Conservation (phyloP, 2,113 vertebrate species). For the Nesospiza acunhae region DNA sequence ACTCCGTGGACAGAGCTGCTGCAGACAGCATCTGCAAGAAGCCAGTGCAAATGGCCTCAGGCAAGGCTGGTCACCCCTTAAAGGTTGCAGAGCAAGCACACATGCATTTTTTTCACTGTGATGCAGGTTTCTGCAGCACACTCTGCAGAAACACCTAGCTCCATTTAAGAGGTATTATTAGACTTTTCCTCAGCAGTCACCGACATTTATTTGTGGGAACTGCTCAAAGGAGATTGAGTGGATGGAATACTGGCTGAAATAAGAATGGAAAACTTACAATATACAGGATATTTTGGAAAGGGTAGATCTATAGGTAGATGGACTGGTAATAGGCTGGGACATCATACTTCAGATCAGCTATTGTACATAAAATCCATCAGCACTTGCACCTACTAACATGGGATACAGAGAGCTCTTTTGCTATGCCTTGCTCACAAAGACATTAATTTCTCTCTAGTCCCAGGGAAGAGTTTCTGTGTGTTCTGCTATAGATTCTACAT, state of each 20-base stretch:
- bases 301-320: background rate
- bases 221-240: background rate
- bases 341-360: background rate
- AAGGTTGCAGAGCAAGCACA: background rate
- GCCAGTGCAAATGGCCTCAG: background rate
- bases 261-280: background rate
- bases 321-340: background rate
- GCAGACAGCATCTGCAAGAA: background rate
- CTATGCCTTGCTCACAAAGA: background rate
- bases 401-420: background rate
- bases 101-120: background rate
- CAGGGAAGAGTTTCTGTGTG: background rate
- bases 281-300: background rate
- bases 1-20: background rate
- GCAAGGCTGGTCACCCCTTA: background rate
- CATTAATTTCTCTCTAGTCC: background rate
- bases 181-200: background rate
- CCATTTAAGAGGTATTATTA: background rate
- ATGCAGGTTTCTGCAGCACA: background rate
- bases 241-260: background rate
- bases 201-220: background rate
- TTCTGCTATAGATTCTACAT: background rate
- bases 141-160: background rate
- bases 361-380: background rate
- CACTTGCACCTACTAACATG: background rate